These are phyloP conservation scores for Cardiocondyla obscurior DNA, from an alignment of 1,140 invertebrate species.

Conservation along the genomic window DNA sequence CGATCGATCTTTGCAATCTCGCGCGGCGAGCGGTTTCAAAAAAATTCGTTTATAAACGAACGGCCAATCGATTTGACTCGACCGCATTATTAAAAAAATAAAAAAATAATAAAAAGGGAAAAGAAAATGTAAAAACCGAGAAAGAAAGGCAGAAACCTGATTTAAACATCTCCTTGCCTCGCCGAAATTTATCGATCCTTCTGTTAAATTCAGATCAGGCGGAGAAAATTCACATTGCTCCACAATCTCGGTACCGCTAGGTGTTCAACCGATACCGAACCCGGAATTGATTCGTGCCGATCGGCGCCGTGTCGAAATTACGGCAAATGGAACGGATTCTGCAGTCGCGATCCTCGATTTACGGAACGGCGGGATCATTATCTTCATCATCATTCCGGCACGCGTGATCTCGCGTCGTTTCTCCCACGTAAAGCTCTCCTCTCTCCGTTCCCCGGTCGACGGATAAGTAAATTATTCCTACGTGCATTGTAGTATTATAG, in stretches of 20 bases:
- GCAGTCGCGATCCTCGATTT: not conserved
- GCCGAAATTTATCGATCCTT: not conserved
- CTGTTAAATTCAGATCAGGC: not conserved
- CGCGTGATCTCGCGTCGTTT: conserved; percentile 44
- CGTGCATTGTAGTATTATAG: conserved; percentile 21
- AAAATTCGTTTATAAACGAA: conserved; percentile 9
- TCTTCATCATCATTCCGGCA: conserved; percentile 59
- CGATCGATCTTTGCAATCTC: not conserved
- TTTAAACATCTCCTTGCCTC: not conserved
- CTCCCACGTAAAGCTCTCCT: conserved; percentile 51
- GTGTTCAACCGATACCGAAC: not conserved
- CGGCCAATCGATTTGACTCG: not conserved
- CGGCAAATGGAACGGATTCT: conserved; percentile 46
- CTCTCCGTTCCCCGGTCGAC: not conserved
- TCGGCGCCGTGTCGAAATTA: conserved; percentile 44
- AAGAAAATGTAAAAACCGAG: too few relatives aligned
- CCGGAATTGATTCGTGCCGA: conserved; percentile 56
- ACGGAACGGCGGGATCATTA: conserved; percentile 49
- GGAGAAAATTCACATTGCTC: conserved; percentile 56
- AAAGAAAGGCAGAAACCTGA: not conserved
- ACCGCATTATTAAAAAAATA: not conserved
- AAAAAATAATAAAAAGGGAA: too few relatives aligned
- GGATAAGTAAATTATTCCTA: conserved; percentile 5
- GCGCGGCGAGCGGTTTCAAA: not conserved
- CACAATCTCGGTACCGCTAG: conserved; percentile 65